Base-by-base conservation (phyloP, 2,888 invertebrate species). In the Druceiella hillmani region DNA sequence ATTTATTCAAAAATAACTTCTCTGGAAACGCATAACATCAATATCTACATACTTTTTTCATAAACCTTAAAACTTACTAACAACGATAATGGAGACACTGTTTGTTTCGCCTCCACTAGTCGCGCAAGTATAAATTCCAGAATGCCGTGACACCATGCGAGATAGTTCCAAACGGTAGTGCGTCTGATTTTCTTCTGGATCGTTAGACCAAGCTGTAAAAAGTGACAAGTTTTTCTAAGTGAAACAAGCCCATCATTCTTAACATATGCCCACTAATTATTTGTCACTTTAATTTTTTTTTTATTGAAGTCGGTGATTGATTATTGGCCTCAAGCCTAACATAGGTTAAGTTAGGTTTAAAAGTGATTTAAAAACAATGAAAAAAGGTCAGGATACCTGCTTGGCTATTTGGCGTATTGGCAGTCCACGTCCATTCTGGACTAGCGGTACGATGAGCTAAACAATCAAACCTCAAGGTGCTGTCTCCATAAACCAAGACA, bases 341-440 rank as follows among this genome's bases (percentile, higher is more conserved):
- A n/a, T n/a, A n/a, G n/a, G n/a, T n/a, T n/a, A n/a, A n/a, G n/a
- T n/a, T n/a, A n/a, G n/a, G 20, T 33, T 26, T 33, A 14, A 10
- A 33, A 43, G 40, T 47, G 42, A 47, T 40, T 51, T 46, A 47
- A 46, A 39, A 38, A 39, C 33, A 40, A 42, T 38, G 43, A 41
- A 25, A 34, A 31, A 28, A 17, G 27, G 31, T 33, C 28, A 38
- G 48, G 56, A 60, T 56, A 87, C 88, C 87, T 50, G 87, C 83
- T 32, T 77, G 75, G 61, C 88, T 87, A 57, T 83, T 82, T 48
- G 86, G 81, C 54, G 79, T 76, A 39, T 81, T 81, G 38, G 88
- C 83, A 1, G 88, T 88, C 88, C 90, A 91, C 33, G 82, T 83
- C 91, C 91, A 91, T 53, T 87, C 85, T 1, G 91, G 90, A 1